These are phyloP conservation scores for Sylvia atricapilla DNA, from an alignment of 2,113 vertebrate genomes.

Conservation along the genomic window DNA sequence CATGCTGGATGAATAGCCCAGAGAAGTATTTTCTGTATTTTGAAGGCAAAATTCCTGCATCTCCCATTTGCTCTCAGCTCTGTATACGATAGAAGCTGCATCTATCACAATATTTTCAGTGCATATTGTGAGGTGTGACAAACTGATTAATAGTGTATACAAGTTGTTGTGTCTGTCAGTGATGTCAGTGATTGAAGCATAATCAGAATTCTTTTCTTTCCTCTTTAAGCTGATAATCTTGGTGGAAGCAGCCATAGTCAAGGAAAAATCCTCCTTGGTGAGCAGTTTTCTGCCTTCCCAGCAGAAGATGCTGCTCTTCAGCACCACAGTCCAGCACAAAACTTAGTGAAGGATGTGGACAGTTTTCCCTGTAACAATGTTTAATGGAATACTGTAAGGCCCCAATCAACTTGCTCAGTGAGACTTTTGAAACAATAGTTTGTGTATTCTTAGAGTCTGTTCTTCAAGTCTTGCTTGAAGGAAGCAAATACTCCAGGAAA, in stretches of 20 bases:
- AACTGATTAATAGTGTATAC: constrained; percentile 41
- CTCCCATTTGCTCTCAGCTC: constrained; percentile 23
- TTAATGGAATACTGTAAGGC: background rate
- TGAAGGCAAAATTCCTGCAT: background rate
- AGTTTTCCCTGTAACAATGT: background rate
- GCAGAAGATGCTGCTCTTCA: background rate
- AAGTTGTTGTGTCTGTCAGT: constrained; percentile 26
- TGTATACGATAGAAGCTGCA: background rate
- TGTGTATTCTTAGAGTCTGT: background rate
- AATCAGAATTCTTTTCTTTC: background rate
- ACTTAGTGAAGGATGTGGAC: background rate
- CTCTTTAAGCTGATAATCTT: background rate
- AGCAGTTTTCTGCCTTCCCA: background rate
- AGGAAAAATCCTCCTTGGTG: background rate
- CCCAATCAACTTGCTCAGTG: background rate
- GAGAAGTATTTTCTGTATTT: background rate
- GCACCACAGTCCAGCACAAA: background rate
- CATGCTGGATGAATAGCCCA: background rate
- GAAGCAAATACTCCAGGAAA: background rate
- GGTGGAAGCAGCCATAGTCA: background rate
- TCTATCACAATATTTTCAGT: constrained; percentile 50
- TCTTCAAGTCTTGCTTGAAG: background rate
- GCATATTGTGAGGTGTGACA: background rate
- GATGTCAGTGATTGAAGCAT: background rate
- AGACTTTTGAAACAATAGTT: background rate